Conservation (phyloP, 1,140 invertebrate genomes). For the Potamilus streckersoni region DNA sequence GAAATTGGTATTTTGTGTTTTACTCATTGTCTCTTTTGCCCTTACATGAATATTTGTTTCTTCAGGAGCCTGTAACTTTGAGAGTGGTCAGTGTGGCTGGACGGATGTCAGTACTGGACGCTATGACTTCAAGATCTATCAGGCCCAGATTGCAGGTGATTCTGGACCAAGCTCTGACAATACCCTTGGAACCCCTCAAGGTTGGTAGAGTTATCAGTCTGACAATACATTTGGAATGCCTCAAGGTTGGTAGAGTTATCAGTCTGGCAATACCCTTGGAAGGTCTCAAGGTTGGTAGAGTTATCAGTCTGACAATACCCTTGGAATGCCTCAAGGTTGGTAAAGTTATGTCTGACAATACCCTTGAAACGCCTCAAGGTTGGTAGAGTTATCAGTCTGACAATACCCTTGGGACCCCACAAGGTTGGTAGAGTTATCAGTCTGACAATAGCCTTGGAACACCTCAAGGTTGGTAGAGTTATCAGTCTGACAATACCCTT, state of each 20-base stretch:
- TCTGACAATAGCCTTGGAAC: too few species aligned
- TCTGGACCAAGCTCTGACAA: constrained; percentile 81
- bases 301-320: constrained; percentile 76
- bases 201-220: constrained; percentile 46
- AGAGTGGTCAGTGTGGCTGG: constrained; percentile 77
- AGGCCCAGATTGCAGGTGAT: constrained; percentile 73
- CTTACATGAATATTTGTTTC: background rate
- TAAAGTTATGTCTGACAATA: too few species aligned
- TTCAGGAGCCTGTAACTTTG: constrained; percentile 58
- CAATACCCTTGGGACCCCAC: constrained; percentile 71
- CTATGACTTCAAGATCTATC: constrained; percentile 79
- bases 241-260: constrained; percentile 23
- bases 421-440: constrained; percentile 22
- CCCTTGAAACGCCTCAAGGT: too few species aligned
- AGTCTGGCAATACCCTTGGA: too few species aligned
- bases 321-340: constrained; percentile 30
- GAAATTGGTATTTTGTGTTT: background rate
- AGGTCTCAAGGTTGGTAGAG: constrained; percentile 31
- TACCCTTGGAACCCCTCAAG: constrained; percentile 66
- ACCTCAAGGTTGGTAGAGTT: constrained; percentile 28
- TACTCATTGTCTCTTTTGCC: background rate
- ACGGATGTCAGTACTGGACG: constrained; percentile 78
- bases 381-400: constrained; percentile 67
- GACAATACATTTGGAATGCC: constrained; percentile 75
- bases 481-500: constrained; percentile 76